A percentile compares a stretch with the other conserved stretches of the same genome.
These are phyloP conservation scores for Etheostoma cragini DNA, from an alignment of 2,113 vertebrate genomes.

Conservation along the genomic window DNA sequence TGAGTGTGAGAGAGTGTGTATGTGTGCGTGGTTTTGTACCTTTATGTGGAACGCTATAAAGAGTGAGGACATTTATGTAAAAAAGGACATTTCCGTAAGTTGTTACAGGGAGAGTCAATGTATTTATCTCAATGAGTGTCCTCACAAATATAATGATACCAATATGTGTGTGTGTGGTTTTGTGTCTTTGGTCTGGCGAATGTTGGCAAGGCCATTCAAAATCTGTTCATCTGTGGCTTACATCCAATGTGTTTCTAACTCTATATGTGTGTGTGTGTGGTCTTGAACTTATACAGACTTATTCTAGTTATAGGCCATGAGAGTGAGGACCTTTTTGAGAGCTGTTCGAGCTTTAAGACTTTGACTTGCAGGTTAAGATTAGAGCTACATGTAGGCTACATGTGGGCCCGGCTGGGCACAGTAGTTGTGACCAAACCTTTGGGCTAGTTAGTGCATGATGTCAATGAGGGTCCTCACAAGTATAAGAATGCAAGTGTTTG, in stretches of 20 bases:
- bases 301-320: neutral
- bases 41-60: constrained; percentile 16
- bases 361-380: neutral
- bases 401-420: too few relatives aligned
- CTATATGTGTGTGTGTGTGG: neutral
- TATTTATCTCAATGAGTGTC: constrained; percentile 2
- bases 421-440: neutral
- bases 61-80: neutral
- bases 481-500: neutral
- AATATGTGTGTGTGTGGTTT: neutral
- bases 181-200: neutral
- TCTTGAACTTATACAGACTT: neutral
- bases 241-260: neutral
- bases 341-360: neutral
- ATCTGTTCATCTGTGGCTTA: constrained; percentile 18
- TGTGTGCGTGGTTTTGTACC: neutral
- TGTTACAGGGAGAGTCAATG: neutral
- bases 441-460: neutral
- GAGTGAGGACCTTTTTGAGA: neutral
- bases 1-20: constrained; percentile 10
- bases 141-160: neutral
- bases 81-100: neutral
- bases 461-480: neutral
- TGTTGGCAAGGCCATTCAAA: constrained; percentile 26
- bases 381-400: neutral